Base-by-base conservation (phyloP, 2,888 invertebrate genomes). In the Pammene fasciana region DNA sequence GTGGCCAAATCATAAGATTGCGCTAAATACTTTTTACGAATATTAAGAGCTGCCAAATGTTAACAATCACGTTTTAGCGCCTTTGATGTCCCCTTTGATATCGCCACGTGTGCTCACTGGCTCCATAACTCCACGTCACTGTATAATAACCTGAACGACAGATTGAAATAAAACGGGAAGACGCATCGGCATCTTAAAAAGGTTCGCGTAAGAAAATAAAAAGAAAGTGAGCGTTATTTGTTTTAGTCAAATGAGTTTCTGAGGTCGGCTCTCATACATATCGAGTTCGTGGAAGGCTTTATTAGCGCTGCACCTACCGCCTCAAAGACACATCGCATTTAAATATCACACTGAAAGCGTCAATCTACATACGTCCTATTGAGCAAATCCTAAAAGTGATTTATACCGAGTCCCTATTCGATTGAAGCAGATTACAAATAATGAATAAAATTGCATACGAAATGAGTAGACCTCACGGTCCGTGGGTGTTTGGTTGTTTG, bases 401-500 rank as follows among this genome's bases (percentile, higher is more conserved):
- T 90, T 90, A 91, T 89, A 88, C 88, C 77, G 88, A 83, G 87
- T 86, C 88, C 88, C 88, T 87, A 89, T 90, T 88, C 90, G 86
- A 92, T 90, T 91, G 90, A 89, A 91, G 91, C 88, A 88, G 90
- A 91, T 92, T 91, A 92, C 92, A 92, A 92, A 92, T 92, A 91
- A 92, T 92, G 92, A 91, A 91, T 92, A 91, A 92, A 92, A 92
- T 92, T 92, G 92, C 92, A 92, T 92, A 89, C 88, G 89, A 88
- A 92, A 92, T 92, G 91, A 91, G 90, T 82, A 84, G 85, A 87
- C 82, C 82, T 85, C 84, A 62, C 85, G 84, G 87, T 85, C 88
- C 85, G 87, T 84, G 86, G 86, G 86, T 85, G 82, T 85, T 83
- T 80, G 83, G 82, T 83, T 90, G 89, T 89, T 90, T 91, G 90